Conservation (phyloP, 2,113 vertebrate genomes). For the Lamprologus speciosus region DNA sequence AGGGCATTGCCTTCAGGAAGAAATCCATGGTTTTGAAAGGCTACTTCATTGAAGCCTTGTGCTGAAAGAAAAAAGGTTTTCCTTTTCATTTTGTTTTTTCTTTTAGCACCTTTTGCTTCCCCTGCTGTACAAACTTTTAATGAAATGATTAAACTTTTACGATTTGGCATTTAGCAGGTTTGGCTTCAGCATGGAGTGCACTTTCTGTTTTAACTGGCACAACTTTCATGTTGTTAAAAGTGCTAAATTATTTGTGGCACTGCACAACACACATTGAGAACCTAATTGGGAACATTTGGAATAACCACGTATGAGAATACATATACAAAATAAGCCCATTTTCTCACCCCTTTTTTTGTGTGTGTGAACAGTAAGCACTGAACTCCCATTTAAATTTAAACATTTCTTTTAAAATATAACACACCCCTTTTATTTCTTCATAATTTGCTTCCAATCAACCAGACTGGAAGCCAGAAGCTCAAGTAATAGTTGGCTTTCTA, state of each 20-base stretch:
- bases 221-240: not conserved
- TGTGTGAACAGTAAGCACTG: not conserved
- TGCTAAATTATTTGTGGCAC: not conserved
- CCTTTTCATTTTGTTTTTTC: not conserved
- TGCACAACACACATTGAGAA: not conserved
- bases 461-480: not conserved
- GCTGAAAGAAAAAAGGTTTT: not conserved
- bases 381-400: not conserved
- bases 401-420: not conserved
- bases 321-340: not conserved
- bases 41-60: not conserved
- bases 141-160: not conserved
- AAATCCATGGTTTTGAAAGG: not conserved
- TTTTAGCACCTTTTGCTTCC: not conserved
- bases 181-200: not conserved
- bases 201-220: not conserved
- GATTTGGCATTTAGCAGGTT: not conserved
- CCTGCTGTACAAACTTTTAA: not conserved
- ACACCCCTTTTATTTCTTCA: not conserved
- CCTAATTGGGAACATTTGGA: not conserved
- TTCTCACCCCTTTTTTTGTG: not conserved
- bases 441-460: not conserved
- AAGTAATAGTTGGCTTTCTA: not conserved
- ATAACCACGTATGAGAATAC: not conserved
- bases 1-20: not conserved